phyloP scores from a whole-genome alignment of 2,797 vertebrate species.

The Chrosomus eos region DNA sequence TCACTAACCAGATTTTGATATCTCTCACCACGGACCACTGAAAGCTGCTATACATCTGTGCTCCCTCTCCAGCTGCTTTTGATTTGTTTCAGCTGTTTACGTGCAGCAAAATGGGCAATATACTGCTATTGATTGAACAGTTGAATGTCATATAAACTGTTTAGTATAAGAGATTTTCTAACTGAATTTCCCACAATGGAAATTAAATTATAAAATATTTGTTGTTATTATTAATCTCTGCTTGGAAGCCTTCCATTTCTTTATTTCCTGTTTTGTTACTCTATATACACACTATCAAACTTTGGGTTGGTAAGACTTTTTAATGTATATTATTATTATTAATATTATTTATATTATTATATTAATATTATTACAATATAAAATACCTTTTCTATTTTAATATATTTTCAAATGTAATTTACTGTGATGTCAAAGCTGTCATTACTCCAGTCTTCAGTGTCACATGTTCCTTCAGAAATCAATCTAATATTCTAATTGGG shows the following conservation, averaged over 20 bases:
- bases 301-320: not conserved
- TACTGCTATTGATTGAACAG: not conserved
- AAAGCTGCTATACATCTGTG: constrained; percentile 42
- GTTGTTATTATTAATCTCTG: not conserved
- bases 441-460: too few relatives aligned
- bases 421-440: not conserved
- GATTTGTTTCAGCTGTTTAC: constrained; percentile 60
- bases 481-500: too few relatives aligned
- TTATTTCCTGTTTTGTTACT: not conserved
- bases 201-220: not conserved
- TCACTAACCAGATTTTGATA: constrained; percentile 66
- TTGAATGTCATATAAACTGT: constrained; percentile 19
- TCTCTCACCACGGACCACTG: constrained; percentile 60
- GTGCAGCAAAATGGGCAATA: not conserved
- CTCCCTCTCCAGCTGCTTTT: not conserved
- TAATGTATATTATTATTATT: too few relatives aligned
- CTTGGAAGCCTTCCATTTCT: not conserved
- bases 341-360: too few relatives aligned
- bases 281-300: too few relatives aligned
- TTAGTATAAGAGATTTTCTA: not conserved
- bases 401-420: not conserved
- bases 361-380: not conserved
- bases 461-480: too few relatives aligned
- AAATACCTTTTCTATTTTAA: not conserved
- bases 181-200: not conserved